Base-by-base conservation (phyloP, 2,888 invertebrate genomes). In the Sphaerophoria rueppellii region DNA sequence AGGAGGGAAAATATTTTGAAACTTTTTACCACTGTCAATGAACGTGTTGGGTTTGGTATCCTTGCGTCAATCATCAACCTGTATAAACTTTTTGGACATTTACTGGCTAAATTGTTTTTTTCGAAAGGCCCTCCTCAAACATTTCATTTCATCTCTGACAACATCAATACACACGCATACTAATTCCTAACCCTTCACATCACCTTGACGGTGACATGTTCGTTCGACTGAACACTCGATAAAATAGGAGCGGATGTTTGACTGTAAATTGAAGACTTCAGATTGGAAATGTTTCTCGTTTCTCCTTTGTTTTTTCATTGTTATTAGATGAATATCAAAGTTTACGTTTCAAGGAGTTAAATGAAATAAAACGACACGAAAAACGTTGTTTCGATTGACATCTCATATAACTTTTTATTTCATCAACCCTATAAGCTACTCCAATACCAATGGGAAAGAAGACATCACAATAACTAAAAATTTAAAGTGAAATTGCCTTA, bases 181-280 rank as follows among this genome's bases (percentile, higher is more conserved):
- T 24, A 24, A 24, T 24, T 24, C 40, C 6, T 4, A 40, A 40
- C 24, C 11, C 24, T 43, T 24, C 40, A 9, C 48, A 40, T 24
- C 60, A 12, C 24, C 43, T 12, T 60, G 24, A 24, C 24, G 24
- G 24, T 24, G 7, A 14, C 60, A 24, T 60, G 54, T 48, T 58
- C 69, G 69, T 46, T 73, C 61, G 32, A 54, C 48, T 70, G 74
- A 55, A 63, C 69, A 80, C 35, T 48, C 35, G 11, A 43, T 54
- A 57, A 58, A 40, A 52, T 46, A 43, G 11, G 55, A 63, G 69
- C 63, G 54, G 74, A 80, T 34, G 71, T 52, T 73, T 46, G 55
- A 63, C 54, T 75, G 80, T 81, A 24, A 75, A 65, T 54, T 43
- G 71, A 72, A 78, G 55, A 75, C 70, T 71, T 52, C 24, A 71